Conservation (phyloP, 2,888 invertebrate species). For the Eupithecia centaureata region DNA sequence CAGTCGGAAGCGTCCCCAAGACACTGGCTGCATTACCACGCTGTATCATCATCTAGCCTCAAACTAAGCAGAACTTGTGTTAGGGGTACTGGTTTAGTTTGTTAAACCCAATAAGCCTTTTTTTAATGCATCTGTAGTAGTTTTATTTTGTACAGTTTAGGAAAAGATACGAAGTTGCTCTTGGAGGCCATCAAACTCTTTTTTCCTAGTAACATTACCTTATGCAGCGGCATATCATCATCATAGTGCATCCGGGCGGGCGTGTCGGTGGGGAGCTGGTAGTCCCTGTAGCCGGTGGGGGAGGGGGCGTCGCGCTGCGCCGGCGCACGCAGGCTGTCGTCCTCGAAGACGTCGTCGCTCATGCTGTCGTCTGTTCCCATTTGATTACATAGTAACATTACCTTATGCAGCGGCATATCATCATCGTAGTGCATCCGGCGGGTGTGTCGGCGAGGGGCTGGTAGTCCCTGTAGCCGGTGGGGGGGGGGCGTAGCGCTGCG, state of each 20-base stretch:
- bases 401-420: conserved; percentile 86
- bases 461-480: conserved; percentile 92
- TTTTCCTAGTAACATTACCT: too few species aligned
- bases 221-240: too few species aligned
- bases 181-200: conserved; percentile 71
- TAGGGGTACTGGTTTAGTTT: too few species aligned
- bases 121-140: too few species aligned
- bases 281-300: conserved; percentile 92
- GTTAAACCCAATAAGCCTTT: too few species aligned
- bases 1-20: too few species aligned
- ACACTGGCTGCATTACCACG: too few species aligned
- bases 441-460: conserved; percentile 89
- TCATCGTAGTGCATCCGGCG: conserved; percentile 82
- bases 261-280: conserved; percentile 89
- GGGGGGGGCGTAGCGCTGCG: conserved; percentile 84
- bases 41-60: too few species aligned
- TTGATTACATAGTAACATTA: conserved; percentile 57
- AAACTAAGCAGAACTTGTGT: too few species aligned
- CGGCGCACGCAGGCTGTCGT: conserved; percentile 73
- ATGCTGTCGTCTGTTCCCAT: conserved; percentile 89
- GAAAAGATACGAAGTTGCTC: too few species aligned
- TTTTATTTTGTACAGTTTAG: too few species aligned
- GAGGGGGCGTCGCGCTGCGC: conserved; percentile 84
- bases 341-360: conserved; percentile 93
- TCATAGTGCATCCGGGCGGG: conserved; percentile 83